Percentiles rank a stretch among this genome's conserved stretches.
phyloP scores from a whole-genome alignment of 64 coral and sea anemone species.

The Hydrozoanthus tunicans region DNA sequence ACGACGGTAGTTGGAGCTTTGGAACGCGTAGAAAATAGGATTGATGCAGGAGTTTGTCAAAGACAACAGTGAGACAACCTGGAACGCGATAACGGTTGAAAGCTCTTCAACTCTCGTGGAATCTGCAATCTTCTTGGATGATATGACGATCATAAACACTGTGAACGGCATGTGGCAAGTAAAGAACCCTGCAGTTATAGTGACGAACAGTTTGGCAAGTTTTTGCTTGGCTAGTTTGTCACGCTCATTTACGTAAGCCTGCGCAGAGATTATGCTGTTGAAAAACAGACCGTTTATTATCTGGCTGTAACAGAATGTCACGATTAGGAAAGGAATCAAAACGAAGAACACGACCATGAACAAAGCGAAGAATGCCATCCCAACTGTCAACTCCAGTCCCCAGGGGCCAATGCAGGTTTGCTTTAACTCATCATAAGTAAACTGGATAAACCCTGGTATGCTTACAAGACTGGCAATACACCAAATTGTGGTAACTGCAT shows the following conservation, averaged over 20 bases:
- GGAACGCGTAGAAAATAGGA: conserved; percentile 39
- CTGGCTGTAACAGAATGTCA: conserved; percentile 28
- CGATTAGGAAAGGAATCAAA: conserved; percentile 18
- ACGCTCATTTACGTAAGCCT: not conserved
- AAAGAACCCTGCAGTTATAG: conserved; percentile 23
- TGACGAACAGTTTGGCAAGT: conserved; percentile 28
- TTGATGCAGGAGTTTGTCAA: conserved; percentile 36
- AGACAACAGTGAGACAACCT: not conserved
- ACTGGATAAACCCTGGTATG: conserved; percentile 29
- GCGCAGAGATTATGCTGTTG: not conserved
- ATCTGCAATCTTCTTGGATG: conserved; percentile 24
- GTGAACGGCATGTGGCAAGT: conserved; percentile 40
- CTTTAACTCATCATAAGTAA: conserved; percentile 5
- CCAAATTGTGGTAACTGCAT: not conserved
- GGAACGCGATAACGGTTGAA: not conserved
- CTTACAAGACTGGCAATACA: not conserved
- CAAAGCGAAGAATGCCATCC: conserved; percentile 28
- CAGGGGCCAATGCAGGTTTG: conserved; percentile 23
- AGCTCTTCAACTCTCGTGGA: not conserved
- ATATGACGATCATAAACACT: conserved; percentile 9
- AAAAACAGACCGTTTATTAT: conserved; percentile 20
- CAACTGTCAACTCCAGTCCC: not conserved
- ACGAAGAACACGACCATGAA: conserved; percentile 45
- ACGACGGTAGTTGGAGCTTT: conserved; percentile 40
- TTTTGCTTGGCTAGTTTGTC: conserved; percentile 23